Evolutionary conservation across 1,140 invertebrate species (phyloP).

Genomic region (Triops longicaudatus): DNA sequence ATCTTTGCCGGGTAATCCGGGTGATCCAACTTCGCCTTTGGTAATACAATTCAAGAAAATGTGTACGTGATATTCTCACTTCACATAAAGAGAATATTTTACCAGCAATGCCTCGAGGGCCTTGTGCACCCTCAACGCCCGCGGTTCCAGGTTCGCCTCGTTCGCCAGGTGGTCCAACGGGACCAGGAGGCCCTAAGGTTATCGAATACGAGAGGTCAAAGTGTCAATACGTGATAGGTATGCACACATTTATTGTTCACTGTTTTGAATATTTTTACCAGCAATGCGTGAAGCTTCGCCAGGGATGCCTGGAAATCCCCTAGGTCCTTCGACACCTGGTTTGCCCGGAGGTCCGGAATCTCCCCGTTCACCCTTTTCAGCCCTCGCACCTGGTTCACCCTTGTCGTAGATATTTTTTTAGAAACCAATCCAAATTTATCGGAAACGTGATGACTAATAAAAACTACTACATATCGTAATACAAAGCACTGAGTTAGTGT

Average conservation of each 20-base stretch:
- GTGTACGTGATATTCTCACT: conserved; percentile 31
- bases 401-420: no score
- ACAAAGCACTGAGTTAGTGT: no score
- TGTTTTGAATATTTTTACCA: not conserved
- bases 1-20: conserved; percentile 31
- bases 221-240: not conserved
- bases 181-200: conserved; percentile 34
- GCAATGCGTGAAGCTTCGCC: conserved; percentile 21
- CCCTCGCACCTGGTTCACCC: conserved; percentile 34
- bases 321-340: not conserved
- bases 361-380: conserved; percentile 34
- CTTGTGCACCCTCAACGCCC: conserved; percentile 36
- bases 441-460: no score
- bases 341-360: conserved; percentile 35
- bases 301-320: conserved; percentile 15
- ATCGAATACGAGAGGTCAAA: no score
- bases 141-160: conserved; percentile 36
- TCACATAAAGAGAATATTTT: conserved; percentile 24
- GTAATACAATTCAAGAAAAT: conserved; percentile 32
- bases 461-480: no score
- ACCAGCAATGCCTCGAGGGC: not conserved
- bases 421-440: no score
- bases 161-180: conserved; percentile 33
- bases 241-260: not conserved
- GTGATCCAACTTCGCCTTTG: conserved; percentile 31